Conservation (phyloP, 2,113 vertebrate genomes). For the Tylochromis polylepis region DNA sequence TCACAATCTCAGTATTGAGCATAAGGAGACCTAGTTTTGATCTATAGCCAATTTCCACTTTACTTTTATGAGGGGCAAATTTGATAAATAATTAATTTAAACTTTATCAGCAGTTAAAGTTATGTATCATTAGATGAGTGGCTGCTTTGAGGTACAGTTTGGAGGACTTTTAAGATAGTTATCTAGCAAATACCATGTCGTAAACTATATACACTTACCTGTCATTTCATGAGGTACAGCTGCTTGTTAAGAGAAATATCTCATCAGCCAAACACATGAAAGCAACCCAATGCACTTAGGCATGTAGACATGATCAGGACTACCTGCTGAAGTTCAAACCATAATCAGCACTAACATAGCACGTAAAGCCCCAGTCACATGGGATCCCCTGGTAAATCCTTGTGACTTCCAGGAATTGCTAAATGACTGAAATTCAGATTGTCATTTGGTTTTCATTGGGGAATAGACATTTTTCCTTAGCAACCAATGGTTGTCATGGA, state of each 20-base stretch:
- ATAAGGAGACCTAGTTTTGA: neutral
- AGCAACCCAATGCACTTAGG: neutral
- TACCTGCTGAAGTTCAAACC: accelerated
- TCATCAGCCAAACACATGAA: neutral
- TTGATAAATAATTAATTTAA: neutral
- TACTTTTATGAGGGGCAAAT: neutral
- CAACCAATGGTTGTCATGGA: neutral
- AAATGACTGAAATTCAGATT: neutral
- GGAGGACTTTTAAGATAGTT: neutral
- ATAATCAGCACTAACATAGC: neutral
- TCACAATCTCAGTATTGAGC: neutral
- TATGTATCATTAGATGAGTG: neutral
- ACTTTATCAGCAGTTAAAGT: neutral
- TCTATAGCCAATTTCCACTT: neutral
- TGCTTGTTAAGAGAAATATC: neutral
- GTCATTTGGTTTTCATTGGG: neutral
- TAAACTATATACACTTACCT: neutral
- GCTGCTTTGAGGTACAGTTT: neutral
- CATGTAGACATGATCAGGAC: neutral
- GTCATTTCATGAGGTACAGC: neutral
- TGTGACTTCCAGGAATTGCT: neutral
- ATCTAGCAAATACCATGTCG: neutral
- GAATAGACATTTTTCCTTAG: neutral
- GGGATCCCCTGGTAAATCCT: neutral
- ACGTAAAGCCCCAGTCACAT: neutral